These are phyloP conservation scores for Drosophila meridiana DNA, from an alignment of 2,888 invertebrate species.

Conservation along the genomic window DNA sequence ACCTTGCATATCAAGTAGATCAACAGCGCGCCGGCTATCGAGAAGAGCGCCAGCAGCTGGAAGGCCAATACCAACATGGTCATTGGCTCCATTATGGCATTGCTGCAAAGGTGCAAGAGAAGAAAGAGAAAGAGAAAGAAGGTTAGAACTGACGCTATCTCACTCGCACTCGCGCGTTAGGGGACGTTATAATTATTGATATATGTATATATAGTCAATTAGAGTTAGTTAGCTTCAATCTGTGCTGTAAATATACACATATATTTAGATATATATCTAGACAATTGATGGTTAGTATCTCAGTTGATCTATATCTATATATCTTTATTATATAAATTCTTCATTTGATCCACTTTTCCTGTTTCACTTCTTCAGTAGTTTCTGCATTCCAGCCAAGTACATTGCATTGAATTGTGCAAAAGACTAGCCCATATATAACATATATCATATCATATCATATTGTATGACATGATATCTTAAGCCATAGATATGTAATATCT, in stretches of 20 bases:
- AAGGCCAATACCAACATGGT: constrained; percentile 92
- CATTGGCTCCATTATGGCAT: constrained; percentile 90
- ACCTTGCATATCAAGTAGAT: constrained; percentile 92
- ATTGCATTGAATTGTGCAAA: background rate
- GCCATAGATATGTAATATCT: constrained; percentile 1
- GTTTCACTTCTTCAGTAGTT: background rate
- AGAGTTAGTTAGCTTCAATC: background rate
- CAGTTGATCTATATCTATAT: background rate
- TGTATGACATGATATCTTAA: constrained; percentile 8
- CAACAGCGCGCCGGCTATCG: constrained; percentile 92
- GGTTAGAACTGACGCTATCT: background rate
- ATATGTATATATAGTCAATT: background rate
- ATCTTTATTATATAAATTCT: background rate
- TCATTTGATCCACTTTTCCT: background rate
- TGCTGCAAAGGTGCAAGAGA: constrained; percentile 67
- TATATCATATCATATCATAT: constrained; percentile 5
- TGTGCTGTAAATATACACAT: background rate
- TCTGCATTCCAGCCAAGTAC: background rate
- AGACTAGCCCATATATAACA: background rate
- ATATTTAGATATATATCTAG: background rate
- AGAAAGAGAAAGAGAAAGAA: background rate
- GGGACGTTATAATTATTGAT: background rate
- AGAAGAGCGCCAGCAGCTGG: constrained; percentile 92
- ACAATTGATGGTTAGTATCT: background rate
- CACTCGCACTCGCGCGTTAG: background rate